These are phyloP conservation scores for Schizopygopsis pylzovi DNA, from an alignment of 2,797 vertebrate species.

Conservation along the genomic window DNA sequence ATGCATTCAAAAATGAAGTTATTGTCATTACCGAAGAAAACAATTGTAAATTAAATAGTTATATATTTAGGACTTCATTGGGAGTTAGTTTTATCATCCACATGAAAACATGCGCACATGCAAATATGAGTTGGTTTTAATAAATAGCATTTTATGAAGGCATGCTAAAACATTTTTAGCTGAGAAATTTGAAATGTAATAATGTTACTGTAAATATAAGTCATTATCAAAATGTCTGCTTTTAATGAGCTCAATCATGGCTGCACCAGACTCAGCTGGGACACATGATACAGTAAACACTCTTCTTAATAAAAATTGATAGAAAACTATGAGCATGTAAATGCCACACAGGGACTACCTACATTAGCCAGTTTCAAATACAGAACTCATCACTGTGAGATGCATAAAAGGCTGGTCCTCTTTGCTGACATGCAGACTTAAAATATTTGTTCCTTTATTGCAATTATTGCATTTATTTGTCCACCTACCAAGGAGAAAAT, in stretches of 20 bases:
- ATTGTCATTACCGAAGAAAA: background rate
- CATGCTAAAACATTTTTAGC: background rate
- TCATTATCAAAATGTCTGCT: background rate
- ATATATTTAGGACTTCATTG: background rate
- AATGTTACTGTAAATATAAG: conserved; percentile 1
- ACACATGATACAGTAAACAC: background rate
- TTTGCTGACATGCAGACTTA: background rate
- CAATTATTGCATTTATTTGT: background rate
- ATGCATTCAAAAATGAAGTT: background rate
- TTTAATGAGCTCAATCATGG: conserved; percentile 9
- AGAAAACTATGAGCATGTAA: background rate
- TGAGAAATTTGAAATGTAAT: background rate
- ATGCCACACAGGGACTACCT: background rate
- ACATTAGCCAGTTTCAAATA: background rate
- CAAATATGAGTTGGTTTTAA: background rate
- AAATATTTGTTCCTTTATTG: background rate
- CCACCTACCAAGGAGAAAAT: background rate
- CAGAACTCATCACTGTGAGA: background rate
- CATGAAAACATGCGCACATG: background rate
- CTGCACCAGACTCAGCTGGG: background rate
- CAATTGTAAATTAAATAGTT: background rate
- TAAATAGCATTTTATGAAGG: background rate
- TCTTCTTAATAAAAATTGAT: conserved; percentile 1
- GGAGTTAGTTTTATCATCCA: background rate
- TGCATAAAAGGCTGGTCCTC: background rate